Base-by-base conservation (phyloP, 2,797 vertebrate genomes). In the Sciurus vulgaris region DNA sequence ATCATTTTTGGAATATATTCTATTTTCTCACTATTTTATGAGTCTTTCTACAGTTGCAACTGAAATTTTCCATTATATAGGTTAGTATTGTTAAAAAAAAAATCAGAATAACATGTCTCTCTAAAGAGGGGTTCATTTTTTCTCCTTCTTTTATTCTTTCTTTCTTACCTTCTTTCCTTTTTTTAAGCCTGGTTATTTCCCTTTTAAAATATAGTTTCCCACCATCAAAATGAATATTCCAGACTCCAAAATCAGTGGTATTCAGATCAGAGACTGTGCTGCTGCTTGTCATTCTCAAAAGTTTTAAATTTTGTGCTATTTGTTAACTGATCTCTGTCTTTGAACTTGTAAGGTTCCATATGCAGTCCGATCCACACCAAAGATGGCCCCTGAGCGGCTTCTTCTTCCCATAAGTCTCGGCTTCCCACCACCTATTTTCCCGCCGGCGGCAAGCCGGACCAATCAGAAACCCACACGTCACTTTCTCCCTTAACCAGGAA, bases 211-310 rank as follows among this genome's bases (percentile, higher is more conserved):
- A 98, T 97, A 98, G 98, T 20, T 98, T 99, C 98, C 98, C 98
- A 95, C 98, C 98, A 98, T 99, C 98, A 97, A 99, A 99, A 98
- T 97, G 99, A 98, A 99, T 99, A 98, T 99, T 99, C 85, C 99
- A 98, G 81, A 99, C 99, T 96, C 99, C 99, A 76, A 99, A 98
- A 74, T 99, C 96, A 99, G 97, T 99, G 99, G 69, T 99, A 98
- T 70, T 99, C 96, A 99, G 97, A 96, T 59, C 56, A 59, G 22
- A 22, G 99, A 99, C 99, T 98, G 99, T 99, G 94, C 98, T 98
- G 93, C 98, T 98, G 93, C 97, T 98, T 97, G 98, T 99, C 93
- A 99, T 95, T 56, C 89, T 97, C 89, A 98, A 98, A 97, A 98
- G 0, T 0, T 22, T 97, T 97, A 82, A 90, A 95, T 49, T 98